phyloP scores from a whole-genome alignment of 64 coral and sea anemone genomes.

The Montipora sp. region DNA sequence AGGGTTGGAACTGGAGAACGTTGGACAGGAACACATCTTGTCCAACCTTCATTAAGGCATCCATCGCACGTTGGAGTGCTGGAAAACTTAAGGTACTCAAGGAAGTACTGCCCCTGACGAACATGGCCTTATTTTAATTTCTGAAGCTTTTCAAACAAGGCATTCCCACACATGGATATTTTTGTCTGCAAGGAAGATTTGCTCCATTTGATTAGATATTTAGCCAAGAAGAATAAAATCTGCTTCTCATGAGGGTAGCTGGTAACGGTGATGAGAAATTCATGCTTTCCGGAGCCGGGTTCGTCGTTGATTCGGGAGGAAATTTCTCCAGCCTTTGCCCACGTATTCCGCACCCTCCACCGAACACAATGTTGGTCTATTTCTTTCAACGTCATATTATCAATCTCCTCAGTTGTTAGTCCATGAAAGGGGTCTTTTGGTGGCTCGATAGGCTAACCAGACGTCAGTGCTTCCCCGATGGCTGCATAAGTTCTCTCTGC shows the following conservation, averaged over 20 bases:
- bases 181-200: background rate
- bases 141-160: background rate
- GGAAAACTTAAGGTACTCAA: background rate
- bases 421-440: no score
- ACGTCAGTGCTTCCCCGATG: no score
- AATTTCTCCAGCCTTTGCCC: background rate
- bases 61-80: conserved; percentile 4
- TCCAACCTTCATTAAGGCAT: conserved; percentile 9
- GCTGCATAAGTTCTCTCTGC: no score
- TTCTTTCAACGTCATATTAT: no score
- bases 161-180: background rate
- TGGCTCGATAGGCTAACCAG: no score
- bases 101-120: background rate
- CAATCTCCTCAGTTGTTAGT: no score
- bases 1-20: conserved; percentile 26
- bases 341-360: background rate
- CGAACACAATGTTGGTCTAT: background rate
- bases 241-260: conserved; percentile 51
- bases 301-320: conserved; percentile 1
- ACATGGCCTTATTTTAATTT: background rate
- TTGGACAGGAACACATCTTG: background rate
- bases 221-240: background rate
- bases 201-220: background rate
- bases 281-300: background rate
- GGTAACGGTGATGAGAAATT: conserved; percentile 48